Evolutionary conservation across 2,888 invertebrate genomes (phyloP).

Genomic region (Perithous albicinctus): DNA sequence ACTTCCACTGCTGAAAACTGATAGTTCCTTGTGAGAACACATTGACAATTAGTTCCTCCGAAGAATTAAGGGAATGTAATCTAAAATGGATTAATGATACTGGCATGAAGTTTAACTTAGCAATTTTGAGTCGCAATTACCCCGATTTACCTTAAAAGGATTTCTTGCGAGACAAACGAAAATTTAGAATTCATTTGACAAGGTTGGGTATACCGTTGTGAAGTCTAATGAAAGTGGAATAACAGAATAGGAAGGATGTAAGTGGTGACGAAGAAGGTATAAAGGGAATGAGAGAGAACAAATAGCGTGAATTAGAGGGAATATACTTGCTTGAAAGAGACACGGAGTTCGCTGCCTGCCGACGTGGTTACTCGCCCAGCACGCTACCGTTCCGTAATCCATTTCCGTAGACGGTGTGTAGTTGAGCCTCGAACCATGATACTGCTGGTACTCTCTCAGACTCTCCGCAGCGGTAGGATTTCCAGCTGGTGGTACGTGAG

Average conservation of each 20-base stretch:
- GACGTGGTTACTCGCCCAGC: conserved; percentile 94
- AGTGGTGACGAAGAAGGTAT: conserved; percentile 8
- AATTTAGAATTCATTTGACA: not conserved
- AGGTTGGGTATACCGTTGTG: not conserved
- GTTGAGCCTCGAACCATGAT: conserved; percentile 89
- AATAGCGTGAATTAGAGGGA: conserved; percentile 6
- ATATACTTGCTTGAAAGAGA: conserved; percentile 89
- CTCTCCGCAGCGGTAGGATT: conserved; percentile 79
- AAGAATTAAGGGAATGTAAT: too few species aligned
- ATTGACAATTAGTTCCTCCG: too few species aligned
- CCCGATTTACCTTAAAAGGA: too few species aligned
- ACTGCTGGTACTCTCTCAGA: conserved; percentile 81
- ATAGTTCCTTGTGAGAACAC: too few species aligned
- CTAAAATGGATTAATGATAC: too few species aligned
- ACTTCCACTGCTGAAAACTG: too few species aligned
- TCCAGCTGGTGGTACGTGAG: conserved; percentile 75
- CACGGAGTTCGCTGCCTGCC: conserved; percentile 94
- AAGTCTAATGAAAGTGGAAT: conserved; percentile 17
- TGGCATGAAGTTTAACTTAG: too few species aligned
- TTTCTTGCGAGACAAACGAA: not conserved
- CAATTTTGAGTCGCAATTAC: too few species aligned
- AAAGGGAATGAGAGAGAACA: conserved; percentile 31
- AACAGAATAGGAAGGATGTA: conserved; percentile 25
- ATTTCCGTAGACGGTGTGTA: conserved; percentile 95
- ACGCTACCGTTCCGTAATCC: conserved; percentile 95